These are phyloP conservation scores for Tokudaia muenninki DNA, from an alignment of 2,797 vertebrate genomes.

Conservation along the genomic window DNA sequence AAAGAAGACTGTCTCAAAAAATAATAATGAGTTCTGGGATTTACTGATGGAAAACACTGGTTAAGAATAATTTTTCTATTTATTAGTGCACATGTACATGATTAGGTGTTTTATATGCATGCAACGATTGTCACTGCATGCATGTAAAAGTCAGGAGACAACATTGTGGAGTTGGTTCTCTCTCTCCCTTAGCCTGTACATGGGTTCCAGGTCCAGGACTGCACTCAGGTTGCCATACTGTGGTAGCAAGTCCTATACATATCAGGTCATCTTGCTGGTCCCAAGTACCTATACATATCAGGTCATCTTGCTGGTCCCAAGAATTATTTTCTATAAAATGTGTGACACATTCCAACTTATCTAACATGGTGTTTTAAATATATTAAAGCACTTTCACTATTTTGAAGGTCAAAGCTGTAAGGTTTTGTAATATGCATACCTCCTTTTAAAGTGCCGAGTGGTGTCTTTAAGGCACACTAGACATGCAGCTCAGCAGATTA, in stretches of 20 bases:
- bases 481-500: constrained; percentile 17
- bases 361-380: not conserved
- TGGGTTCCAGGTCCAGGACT: not conserved
- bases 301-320: not conserved
- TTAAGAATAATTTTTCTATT: not conserved
- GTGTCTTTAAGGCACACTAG: constrained; percentile 11
- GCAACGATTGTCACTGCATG: not conserved
- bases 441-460: constrained; percentile 26
- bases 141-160: not conserved
- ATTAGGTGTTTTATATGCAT: not conserved
- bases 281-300: not conserved
- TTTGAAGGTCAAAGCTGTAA: constrained; percentile 21
- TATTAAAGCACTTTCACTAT: constrained; percentile 43
- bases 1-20: not conserved
- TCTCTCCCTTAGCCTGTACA: not conserved
- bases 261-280: not conserved
- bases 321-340: not conserved
- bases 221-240: not conserved
- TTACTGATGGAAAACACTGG: constrained; percentile 3
- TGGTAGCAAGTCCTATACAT: not conserved
- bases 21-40: not conserved
- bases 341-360: constrained; percentile 22
- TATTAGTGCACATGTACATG: not conserved
- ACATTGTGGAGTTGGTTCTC: not conserved
- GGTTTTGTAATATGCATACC: not conserved